phyloP scores from a whole-genome alignment of 2,797 vertebrate species.

The Percopsis omiscomaycus region DNA sequence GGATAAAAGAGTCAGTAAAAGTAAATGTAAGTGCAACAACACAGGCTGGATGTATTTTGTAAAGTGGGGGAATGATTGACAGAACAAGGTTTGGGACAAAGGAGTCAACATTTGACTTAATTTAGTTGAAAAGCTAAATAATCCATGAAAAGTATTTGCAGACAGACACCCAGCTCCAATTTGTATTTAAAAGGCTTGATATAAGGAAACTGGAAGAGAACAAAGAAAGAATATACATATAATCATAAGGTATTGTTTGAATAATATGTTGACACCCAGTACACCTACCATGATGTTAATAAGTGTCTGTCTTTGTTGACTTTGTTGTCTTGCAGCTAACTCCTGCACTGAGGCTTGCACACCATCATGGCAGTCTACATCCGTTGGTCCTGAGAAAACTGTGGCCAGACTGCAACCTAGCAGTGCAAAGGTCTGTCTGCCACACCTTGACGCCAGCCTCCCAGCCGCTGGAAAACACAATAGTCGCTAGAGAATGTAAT shows the following conservation, averaged over 20 bases:
- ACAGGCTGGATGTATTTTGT: neutral
- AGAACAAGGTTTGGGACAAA: neutral
- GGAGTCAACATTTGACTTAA: neutral
- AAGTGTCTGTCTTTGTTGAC: neutral
- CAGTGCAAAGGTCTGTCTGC: conserved; percentile 74
- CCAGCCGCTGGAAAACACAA: conserved; percentile 22
- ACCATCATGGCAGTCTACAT: conserved; percentile 76
- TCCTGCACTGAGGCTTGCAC: conserved; percentile 86
- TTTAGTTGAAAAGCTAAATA: no score
- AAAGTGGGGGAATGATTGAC: neutral
- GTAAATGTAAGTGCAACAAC: neutral
- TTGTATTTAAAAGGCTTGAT: no score
- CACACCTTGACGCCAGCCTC: neutral
- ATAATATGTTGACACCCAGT: neutral
- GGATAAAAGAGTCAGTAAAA: neutral
- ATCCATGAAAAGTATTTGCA: no score
- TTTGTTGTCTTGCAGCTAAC: conserved; percentile 75
- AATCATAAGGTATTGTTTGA: neutral
- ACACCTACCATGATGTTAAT: neutral
- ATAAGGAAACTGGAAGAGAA: no score
- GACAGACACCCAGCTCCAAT: no score
- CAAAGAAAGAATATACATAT: neutral
- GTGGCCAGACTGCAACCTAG: conserved; percentile 72
- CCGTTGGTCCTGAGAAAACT: conserved; percentile 77
- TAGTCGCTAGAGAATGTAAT: neutral